phyloP scores from a whole-genome alignment of 2,797 vertebrate species.

The Heliangelus exortis region DNA sequence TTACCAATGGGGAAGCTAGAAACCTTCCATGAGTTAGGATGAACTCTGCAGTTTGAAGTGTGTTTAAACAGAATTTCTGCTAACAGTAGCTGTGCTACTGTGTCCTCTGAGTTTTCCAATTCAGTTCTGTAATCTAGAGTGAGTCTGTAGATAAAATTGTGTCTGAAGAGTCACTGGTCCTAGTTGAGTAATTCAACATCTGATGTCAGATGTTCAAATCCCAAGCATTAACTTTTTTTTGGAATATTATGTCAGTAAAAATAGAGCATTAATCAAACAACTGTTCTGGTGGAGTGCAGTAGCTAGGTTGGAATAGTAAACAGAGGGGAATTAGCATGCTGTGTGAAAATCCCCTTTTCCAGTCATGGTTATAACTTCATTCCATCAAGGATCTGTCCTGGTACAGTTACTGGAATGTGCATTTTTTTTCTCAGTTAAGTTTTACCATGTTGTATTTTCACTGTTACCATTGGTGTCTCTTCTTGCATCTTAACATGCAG shows the following conservation, averaged over 20 bases:
- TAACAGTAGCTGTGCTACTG: not conserved
- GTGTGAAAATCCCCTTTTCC: not conserved
- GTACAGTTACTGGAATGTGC: not conserved
- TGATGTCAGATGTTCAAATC: not conserved
- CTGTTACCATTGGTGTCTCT: not conserved
- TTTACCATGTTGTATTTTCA: not conserved
- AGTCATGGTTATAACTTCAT: accelerated
- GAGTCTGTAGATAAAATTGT: not conserved
- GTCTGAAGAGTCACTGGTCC: not conserved
- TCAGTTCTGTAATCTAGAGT: not conserved
- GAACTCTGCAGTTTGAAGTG: not conserved
- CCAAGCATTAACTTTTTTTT: not conserved
- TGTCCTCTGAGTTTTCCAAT: not conserved
- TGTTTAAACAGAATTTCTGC: not conserved
- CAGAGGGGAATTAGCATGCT: not conserved
- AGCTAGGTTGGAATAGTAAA: not conserved
- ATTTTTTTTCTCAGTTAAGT: not conserved
- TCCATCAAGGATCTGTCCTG: not conserved
- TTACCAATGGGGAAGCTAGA: not conserved
- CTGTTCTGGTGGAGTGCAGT: not conserved
- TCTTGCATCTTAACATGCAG: not conserved
- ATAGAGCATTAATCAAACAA: not conserved
- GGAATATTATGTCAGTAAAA: not conserved
- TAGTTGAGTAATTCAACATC: not conserved
- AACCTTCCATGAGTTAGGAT: not conserved